Conservation (phyloP, 2,797 vertebrate genomes). For the Gymnocypris eckloni region DNA sequence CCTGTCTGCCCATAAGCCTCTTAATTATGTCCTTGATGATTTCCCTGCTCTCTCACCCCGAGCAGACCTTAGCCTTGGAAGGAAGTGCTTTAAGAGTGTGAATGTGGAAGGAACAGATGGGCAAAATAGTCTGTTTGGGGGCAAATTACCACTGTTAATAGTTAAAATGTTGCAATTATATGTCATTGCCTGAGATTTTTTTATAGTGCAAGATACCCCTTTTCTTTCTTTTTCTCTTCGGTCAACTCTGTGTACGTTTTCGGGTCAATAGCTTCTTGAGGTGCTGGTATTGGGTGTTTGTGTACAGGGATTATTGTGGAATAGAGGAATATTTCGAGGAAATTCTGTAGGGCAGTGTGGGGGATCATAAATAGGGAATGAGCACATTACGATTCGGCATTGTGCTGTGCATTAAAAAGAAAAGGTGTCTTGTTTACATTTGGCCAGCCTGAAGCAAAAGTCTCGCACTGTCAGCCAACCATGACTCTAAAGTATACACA, state of each 20-base stretch:
- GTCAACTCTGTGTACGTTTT: neutral
- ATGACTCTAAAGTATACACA: conserved; percentile 35
- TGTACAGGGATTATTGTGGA: conserved; percentile 28
- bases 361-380: conserved; percentile 69
- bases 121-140: conserved; percentile 45
- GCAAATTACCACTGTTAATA: conserved; percentile 61
- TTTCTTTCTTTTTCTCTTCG: neutral
- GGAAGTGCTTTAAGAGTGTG: conserved; percentile 52
- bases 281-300: conserved; percentile 26
- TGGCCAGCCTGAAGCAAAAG: conserved; percentile 34
- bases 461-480: conserved; percentile 39
- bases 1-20: conserved; percentile 75
- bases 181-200: conserved; percentile 53
- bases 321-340: conserved; percentile 45
- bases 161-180: conserved; percentile 67
- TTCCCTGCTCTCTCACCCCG: conserved; percentile 76
- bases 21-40: conserved; percentile 86
- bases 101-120: conserved; percentile 61
- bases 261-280: neutral
- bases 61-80: conserved; percentile 80
- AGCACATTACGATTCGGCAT: conserved; percentile 51
- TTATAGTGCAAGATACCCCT: neutral
- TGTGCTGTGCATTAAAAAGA: conserved; percentile 66
- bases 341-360: conserved; percentile 56
- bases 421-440: conserved; percentile 64